phyloP scores from a whole-genome alignment of 2,797 vertebrate species.

The Lacerta bilineata region DNA sequence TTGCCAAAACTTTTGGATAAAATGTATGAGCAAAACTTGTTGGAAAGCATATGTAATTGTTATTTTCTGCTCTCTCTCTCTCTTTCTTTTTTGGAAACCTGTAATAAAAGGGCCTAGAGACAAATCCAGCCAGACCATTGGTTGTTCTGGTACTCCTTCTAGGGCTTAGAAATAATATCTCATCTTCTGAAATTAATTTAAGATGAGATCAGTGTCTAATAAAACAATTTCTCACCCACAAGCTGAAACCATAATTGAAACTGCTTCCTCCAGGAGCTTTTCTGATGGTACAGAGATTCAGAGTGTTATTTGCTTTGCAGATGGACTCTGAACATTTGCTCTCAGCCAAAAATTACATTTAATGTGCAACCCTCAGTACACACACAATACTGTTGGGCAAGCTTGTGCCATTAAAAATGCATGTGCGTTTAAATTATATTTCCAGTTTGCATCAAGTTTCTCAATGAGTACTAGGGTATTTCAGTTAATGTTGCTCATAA shows the following conservation, averaged over 20 bases:
- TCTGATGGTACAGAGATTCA: not conserved
- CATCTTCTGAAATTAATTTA: not conserved
- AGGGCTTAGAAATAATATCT: not conserved
- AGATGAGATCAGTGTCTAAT: not conserved
- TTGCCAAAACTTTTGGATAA: not conserved
- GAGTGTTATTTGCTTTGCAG: not conserved
- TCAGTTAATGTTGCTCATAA: not conserved
- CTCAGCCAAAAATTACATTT: not conserved
- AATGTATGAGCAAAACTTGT: not conserved
- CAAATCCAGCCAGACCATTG: not conserved
- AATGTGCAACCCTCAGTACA: not conserved
- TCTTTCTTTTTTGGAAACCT: not conserved
- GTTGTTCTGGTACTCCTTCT: not conserved
- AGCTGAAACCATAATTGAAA: not conserved
- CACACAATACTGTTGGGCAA: not conserved
- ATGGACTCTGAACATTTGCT: not conserved
- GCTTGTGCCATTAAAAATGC: not conserved
- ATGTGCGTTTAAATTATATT: not conserved
- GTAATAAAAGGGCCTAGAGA: not conserved
- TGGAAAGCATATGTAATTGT: not conserved
- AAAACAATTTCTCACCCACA: not conserved
- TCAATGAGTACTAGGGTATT: not conserved
- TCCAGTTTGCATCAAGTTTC: not conserved
- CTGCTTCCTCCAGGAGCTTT: conserved; percentile 14
- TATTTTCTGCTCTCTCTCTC: not conserved